Percentiles rank a stretch among this genome's conserved stretches.
Evolutionary conservation across 1,140 invertebrate genomes (phyloP).

Genomic region (Drosophila tsacasi): DNA sequence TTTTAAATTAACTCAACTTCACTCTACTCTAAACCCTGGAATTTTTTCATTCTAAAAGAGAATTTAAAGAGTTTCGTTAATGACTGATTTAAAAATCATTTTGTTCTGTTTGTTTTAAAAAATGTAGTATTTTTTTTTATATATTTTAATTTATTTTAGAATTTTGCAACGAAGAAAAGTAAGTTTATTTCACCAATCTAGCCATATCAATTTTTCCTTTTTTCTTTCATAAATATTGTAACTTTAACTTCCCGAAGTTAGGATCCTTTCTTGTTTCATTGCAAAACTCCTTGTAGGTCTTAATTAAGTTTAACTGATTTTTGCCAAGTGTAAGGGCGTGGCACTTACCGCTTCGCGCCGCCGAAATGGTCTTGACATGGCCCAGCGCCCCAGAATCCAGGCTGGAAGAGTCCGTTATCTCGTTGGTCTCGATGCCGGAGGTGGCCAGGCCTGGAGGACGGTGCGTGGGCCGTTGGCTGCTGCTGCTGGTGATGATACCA

Average conservation of each 20-base stretch:
- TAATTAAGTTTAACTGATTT: background rate
- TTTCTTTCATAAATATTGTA: no score
- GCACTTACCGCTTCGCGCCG: constrained; percentile 81
- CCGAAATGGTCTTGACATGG: constrained; percentile 81
- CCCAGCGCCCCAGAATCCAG: constrained; percentile 53
- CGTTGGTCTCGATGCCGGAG: constrained; percentile 78
- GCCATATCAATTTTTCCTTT: no score
- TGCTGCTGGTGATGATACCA: constrained; percentile 40
- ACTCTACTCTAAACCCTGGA: background rate
- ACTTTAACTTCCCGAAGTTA: no score
- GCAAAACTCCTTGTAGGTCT: background rate
- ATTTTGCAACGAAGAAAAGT: no score
- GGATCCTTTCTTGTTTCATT: background rate
- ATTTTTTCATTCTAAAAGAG: background rate
- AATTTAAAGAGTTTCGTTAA: background rate
- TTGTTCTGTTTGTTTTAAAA: no score
- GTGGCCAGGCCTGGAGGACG: constrained; percentile 57
- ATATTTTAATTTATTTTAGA: no score
- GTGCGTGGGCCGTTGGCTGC: constrained; percentile 62
- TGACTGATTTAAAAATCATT: background rate
- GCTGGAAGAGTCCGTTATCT: constrained; percentile 79
- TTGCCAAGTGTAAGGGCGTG: constrained; percentile 13
- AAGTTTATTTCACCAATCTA: no score
- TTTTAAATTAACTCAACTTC: no score
- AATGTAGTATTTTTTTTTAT: no score